Percentiles rank a stretch among this genome's conserved stretches.
Evolutionary conservation across 1,140 invertebrate species (phyloP).

Genomic region (Aphis craccivora): DNA sequence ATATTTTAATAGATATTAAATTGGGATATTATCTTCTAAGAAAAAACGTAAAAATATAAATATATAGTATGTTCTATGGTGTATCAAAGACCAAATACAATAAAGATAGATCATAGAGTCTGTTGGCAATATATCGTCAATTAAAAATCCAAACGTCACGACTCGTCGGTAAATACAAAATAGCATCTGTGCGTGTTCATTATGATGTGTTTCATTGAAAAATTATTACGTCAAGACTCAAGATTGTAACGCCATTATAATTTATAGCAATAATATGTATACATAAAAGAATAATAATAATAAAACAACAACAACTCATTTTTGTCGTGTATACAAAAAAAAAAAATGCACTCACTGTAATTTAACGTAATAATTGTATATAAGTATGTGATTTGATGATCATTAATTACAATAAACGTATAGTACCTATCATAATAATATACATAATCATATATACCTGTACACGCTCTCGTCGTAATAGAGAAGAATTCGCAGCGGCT

Average conservation of each 20-base stretch:
- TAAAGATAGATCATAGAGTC: not conserved
- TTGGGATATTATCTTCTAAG: not conserved
- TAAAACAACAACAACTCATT: not conserved
- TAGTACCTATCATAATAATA: not conserved
- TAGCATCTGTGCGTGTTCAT: not conserved
- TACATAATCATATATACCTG: conserved; percentile 71
- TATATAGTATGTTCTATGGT: not conserved
- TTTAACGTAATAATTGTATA: not conserved
- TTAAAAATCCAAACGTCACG: conserved; percentile 42
- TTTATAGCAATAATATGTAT: no score
- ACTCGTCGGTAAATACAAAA: conserved; percentile 12
- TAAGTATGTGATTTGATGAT: conserved; percentile 14
- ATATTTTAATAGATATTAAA: not conserved
- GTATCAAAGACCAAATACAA: not conserved
- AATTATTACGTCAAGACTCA: conserved; percentile 28
- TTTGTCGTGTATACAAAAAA: not conserved
- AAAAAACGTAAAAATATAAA: not conserved
- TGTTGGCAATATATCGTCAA: conserved; percentile 30
- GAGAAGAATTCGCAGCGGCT: conserved; percentile 86
- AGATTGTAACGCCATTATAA: conserved; percentile 14
- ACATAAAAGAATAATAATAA: conserved; percentile 19
- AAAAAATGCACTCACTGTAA: not conserved
- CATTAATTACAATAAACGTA: conserved; percentile 34
- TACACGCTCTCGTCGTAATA: conserved; percentile 90
- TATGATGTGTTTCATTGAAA: not conserved